Percentiles rank a stretch among this genome's conserved stretches.
phyloP scores from a whole-genome alignment of 2,888 invertebrate genomes.

The Drosophila borborema region DNA sequence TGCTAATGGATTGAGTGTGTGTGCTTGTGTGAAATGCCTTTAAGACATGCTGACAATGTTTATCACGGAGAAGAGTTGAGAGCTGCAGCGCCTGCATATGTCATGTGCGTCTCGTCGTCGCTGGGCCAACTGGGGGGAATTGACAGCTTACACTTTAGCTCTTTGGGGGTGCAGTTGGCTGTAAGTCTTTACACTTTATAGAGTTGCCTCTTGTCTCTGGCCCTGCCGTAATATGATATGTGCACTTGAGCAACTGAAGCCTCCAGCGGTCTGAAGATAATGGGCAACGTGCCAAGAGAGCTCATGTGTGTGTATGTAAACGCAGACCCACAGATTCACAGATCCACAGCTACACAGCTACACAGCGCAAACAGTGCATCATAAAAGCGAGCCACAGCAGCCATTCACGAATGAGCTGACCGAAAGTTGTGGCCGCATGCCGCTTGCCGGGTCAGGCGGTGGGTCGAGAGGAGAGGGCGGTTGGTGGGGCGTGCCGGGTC shows the following conservation, averaged over 20 bases:
- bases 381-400: slow-evolving; percentile 68
- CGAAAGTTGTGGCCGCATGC: slow-evolving; percentile 35
- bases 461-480: not conserved
- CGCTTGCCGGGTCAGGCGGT: slow-evolving; percentile 14
- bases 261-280: slow-evolving; percentile 65
- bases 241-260: slow-evolving; percentile 67
- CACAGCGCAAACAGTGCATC: slow-evolving; percentile 71
- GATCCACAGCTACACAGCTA: slow-evolving; percentile 8
- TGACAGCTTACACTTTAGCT: slow-evolving; percentile 47
- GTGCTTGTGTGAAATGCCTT: slow-evolving; percentile 44
- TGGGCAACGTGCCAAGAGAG: slow-evolving; percentile 80
- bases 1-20: slow-evolving; percentile 51
- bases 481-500: slow-evolving; percentile 74
- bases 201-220: slow-evolving; percentile 14
- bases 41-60: slow-evolving; percentile 52
- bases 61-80: slow-evolving; percentile 44
- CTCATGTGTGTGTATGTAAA: slow-evolving; percentile 31
- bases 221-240: slow-evolving; percentile 68
- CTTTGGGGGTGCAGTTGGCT: slow-evolving; percentile 49
- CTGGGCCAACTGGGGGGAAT: slow-evolving; percentile 9
- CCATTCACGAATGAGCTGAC: slow-evolving; percentile 57
- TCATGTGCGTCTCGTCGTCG: slow-evolving; percentile 13
- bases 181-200: slow-evolving; percentile 11
- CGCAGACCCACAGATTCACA: slow-evolving; percentile 8
- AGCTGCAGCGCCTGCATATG: slow-evolving; percentile 39